A percentile compares a stretch with the other conserved stretches of the same genome.
These are phyloP conservation scores for Aphidius ervi DNA, from an alignment of 1,140 invertebrate species.

Conservation along the genomic window DNA sequence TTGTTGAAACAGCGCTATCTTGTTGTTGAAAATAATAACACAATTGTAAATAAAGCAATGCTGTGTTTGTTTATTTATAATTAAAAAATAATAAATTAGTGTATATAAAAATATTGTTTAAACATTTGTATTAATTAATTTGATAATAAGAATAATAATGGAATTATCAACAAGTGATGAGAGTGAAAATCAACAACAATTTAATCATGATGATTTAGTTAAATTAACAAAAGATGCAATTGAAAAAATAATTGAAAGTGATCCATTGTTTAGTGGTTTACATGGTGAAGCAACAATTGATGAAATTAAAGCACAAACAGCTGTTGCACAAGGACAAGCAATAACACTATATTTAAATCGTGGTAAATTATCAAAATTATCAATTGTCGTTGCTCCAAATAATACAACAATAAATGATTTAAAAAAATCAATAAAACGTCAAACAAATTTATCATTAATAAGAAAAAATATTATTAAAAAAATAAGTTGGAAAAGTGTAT, in stretches of 20 bases:
- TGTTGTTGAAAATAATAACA: no score
- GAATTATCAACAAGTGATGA: no score
- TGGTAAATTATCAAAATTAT: conserved; percentile 38
- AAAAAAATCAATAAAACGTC: conserved; percentile 45
- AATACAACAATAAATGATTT: conserved; percentile 45
- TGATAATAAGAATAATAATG: no score
- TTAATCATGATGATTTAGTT: conserved; percentile 42
- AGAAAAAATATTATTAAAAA: conserved; percentile 43
- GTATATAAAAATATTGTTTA: no score
- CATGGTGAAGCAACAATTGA: conserved; percentile 45
- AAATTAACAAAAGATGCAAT: conserved; percentile 45
- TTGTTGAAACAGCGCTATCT: background rate
- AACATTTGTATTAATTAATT: no score
- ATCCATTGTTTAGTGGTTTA: conserved; percentile 43
- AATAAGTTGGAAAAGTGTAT: conserved; percentile 50
- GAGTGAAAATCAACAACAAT: background rate
- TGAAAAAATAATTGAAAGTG: conserved; percentile 44
- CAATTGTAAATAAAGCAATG: no score
- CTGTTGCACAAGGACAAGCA: conserved; percentile 48
- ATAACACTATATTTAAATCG: conserved; percentile 46
- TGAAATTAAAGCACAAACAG: conserved; percentile 46
- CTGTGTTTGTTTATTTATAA: no score
- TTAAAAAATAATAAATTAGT: conserved; percentile 1
- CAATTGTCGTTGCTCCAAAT: conserved; percentile 44
- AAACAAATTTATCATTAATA: conserved; percentile 42